phyloP scores from a whole-genome alignment of 2,888 invertebrate genomes.

The Eulithis testata region DNA sequence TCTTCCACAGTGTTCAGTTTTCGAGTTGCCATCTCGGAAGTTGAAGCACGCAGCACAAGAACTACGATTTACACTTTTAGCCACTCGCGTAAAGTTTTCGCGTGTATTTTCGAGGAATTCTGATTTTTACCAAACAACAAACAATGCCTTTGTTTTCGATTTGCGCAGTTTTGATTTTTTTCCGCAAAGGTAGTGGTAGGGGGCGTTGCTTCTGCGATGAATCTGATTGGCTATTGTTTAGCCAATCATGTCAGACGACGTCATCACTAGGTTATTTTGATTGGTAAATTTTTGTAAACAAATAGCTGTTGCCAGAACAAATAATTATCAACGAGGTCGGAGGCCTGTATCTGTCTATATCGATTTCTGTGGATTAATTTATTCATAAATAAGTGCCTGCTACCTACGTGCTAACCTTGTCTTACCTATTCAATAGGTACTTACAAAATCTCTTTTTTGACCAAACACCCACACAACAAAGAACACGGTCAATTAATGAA shows the following conservation, averaged over 20 bases:
- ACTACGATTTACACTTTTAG: constrained; percentile 16
- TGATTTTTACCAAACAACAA: constrained; percentile 42
- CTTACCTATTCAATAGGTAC: too few relatives aligned
- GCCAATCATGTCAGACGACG: constrained; percentile 23
- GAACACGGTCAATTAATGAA: too few relatives aligned
- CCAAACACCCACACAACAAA: too few relatives aligned
- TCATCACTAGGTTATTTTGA: constrained; percentile 7
- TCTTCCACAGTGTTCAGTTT: constrained; percentile 81
- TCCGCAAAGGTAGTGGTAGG: constrained; percentile 47
- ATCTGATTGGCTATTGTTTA: constrained; percentile 41
- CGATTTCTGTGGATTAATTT: too few relatives aligned
- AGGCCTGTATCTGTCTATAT: too few relatives aligned
- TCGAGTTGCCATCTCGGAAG: constrained; percentile 70
- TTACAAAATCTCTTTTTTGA: too few relatives aligned
- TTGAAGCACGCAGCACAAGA: constrained; percentile 34
- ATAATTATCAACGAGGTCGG: not conserved
- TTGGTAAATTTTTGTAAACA: constrained; percentile 23
- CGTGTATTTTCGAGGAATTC: constrained; percentile 42
- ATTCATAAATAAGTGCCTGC: too few relatives aligned
- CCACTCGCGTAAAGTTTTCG: constrained; percentile 32
- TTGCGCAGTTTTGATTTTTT: constrained; percentile 53
- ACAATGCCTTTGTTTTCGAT: constrained; percentile 64
- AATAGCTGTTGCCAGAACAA: constrained; percentile 20
- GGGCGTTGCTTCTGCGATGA: constrained; percentile 49
- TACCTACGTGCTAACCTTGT: too few relatives aligned